phyloP scores from a whole-genome alignment of 2,888 invertebrate species.

The Aphidius colemani region DNA sequence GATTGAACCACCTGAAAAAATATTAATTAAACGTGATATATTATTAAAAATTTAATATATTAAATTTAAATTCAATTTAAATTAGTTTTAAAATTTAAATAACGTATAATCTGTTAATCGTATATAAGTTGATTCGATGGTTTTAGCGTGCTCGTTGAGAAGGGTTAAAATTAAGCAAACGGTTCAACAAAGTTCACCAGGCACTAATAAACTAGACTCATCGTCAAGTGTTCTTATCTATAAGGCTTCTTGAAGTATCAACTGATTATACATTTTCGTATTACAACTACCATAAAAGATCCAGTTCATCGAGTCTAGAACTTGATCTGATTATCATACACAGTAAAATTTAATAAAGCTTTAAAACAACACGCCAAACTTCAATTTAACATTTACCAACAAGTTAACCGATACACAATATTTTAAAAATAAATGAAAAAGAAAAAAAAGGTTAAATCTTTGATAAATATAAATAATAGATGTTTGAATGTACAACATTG shows the following conservation, averaged over 20 bases:
- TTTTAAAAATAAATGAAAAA: slow-evolving; percentile 9
- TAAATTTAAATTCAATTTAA: background rate
- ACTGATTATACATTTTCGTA: slow-evolving; percentile 11
- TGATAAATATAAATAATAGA: background rate
- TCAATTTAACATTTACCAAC: background rate
- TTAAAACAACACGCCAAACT: slow-evolving; percentile 35
- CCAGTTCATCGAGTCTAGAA: slow-evolving; percentile 26
- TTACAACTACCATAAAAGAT: background rate
- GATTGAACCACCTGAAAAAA: slow-evolving; percentile 50
- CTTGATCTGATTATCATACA: slow-evolving; percentile 39
- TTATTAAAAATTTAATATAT: too few relatives aligned
- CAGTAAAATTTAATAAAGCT: slow-evolving; percentile 47
- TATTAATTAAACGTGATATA: slow-evolving; percentile 23
- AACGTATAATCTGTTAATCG: slow-evolving; percentile 1
- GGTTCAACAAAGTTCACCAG: slow-evolving; percentile 20
- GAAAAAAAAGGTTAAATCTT: background rate
- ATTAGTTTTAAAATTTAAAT: slow-evolving; percentile 4
- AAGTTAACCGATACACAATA: slow-evolving; percentile 12
- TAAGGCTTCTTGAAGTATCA: background rate
- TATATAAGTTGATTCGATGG: slow-evolving; percentile 14
- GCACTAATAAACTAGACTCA: slow-evolving; percentile 13
- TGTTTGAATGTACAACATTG: background rate
- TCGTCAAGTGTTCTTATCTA: slow-evolving; percentile 16
- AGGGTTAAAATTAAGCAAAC: slow-evolving; percentile 18
- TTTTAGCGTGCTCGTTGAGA: slow-evolving; percentile 1